Evolutionary conservation across 2,797 vertebrate genomes (phyloP).

Genomic region (Decapterus maruadsi): DNA sequence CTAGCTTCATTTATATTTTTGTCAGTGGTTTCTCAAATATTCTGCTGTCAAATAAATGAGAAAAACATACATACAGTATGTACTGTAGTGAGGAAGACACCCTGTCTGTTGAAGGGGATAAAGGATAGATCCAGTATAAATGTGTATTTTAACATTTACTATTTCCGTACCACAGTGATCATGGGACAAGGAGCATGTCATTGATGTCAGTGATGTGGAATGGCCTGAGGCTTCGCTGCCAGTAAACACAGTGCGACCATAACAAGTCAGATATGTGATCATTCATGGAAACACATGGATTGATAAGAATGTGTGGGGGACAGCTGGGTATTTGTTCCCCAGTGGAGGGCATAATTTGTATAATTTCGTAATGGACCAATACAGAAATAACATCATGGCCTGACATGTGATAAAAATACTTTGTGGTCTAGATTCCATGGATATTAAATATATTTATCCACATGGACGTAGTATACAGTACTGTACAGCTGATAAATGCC

Average conservation of each 20-base stretch:
- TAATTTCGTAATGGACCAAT: constrained; percentile 31
- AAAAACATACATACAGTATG: background rate
- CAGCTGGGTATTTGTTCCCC: constrained; percentile 72
- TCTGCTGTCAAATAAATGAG: constrained; percentile 5
- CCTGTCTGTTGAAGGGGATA: background rate
- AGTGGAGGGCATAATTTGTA: constrained; percentile 55
- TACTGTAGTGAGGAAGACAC: background rate
- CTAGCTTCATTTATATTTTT: background rate
- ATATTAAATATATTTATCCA: constrained; percentile 45
- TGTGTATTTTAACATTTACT: constrained; percentile 43
- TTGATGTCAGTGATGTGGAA: constrained; percentile 71
- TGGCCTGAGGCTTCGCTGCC: constrained; percentile 53
- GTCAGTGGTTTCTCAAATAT: background rate
- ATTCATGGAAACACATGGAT: constrained; percentile 63
- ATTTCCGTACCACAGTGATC: constrained; percentile 33
- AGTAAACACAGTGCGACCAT: constrained; percentile 45
- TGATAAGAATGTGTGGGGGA: constrained; percentile 44
- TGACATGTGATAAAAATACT: constrained; percentile 44
- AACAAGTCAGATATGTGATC: constrained; percentile 62
- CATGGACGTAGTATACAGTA: background rate
- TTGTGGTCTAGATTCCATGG: constrained; percentile 36
- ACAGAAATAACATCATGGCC: constrained; percentile 48
- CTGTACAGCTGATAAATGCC: constrained; percentile 16
- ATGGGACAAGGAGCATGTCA: constrained; percentile 39
- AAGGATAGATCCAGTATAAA: constrained; percentile 5